These are phyloP conservation scores for Rhinogobius similis DNA, from an alignment of 2,113 vertebrate species.

Conservation along the genomic window DNA sequence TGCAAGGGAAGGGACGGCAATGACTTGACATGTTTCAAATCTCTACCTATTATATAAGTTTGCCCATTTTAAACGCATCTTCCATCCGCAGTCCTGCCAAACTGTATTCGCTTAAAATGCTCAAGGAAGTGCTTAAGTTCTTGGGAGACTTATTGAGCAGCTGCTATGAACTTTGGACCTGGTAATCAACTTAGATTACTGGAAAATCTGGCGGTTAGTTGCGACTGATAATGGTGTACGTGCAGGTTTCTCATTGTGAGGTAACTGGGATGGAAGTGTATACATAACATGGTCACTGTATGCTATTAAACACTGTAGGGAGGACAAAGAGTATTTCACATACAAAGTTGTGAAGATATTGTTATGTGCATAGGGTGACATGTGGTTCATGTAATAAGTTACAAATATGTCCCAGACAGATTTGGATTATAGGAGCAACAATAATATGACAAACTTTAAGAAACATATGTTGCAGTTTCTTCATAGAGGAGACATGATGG, in stretches of 20 bases:
- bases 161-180: background rate
- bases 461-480: no score
- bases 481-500: no score
- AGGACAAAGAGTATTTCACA: background rate
- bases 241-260: slow-evolving; percentile 4
- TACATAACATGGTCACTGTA: slow-evolving; percentile 54
- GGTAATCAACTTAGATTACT: slow-evolving; percentile 4
- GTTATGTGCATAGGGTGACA: background rate
- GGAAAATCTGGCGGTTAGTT: slow-evolving; percentile 2
- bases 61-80: background rate
- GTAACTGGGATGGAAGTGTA: slow-evolving; percentile 32
- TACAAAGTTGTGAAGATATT: background rate
- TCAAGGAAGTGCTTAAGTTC: background rate
- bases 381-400: background rate
- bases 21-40: slow-evolving; percentile 2
- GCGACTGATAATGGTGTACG: background rate
- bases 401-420: background rate
- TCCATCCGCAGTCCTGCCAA: background rate
- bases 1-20: background rate
- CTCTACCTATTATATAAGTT: background rate
- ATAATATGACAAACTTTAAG: background rate
- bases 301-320: slow-evolving; percentile 41
- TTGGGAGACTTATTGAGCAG: background rate
- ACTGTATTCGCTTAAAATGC: background rate
- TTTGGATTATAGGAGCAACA: background rate